Conservation (phyloP, 2,888 invertebrate species). For the Odontocerum albicorne region DNA sequence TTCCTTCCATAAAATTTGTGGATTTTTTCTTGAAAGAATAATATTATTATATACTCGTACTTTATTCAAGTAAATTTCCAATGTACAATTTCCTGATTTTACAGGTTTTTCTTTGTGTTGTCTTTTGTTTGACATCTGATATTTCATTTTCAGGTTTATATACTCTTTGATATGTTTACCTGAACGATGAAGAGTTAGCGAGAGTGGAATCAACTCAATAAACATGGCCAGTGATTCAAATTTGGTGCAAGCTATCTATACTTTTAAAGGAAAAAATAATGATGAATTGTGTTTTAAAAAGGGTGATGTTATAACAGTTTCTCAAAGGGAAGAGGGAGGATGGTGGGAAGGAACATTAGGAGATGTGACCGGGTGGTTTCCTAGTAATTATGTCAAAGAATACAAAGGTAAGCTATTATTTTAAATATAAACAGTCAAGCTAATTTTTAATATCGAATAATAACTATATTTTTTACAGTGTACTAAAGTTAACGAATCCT, state of each 20-base stretch:
- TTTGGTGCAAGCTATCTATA: conserved; percentile 88
- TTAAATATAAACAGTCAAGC: too few species aligned
- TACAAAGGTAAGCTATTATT: conserved; percentile 65
- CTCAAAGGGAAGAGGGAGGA: conserved; percentile 94
- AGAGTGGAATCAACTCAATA: not conserved
- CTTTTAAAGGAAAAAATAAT: conserved; percentile 95
- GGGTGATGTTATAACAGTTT: conserved; percentile 94
- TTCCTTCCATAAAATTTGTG: not conserved
- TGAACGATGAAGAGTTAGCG: not conserved
- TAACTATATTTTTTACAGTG: not conserved
- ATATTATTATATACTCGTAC: too few species aligned
- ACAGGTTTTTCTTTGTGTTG: too few species aligned
- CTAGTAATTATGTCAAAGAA: conserved; percentile 95
- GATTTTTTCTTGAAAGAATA: not conserved
- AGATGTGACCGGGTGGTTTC: conserved; percentile 98
- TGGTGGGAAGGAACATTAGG: conserved; percentile 99
- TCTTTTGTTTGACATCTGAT: too few species aligned
- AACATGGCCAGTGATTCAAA: conserved; percentile 61
- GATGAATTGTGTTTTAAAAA: conserved; percentile 97
- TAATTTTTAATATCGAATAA: too few species aligned
- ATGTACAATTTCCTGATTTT: too few species aligned
- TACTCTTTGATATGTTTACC: too few species aligned
- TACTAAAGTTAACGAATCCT: not conserved
- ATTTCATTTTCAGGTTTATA: too few species aligned
- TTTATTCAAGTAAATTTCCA: too few species aligned